phyloP scores from a whole-genome alignment of 2,113 vertebrate species.

The Saguinus midas region DNA sequence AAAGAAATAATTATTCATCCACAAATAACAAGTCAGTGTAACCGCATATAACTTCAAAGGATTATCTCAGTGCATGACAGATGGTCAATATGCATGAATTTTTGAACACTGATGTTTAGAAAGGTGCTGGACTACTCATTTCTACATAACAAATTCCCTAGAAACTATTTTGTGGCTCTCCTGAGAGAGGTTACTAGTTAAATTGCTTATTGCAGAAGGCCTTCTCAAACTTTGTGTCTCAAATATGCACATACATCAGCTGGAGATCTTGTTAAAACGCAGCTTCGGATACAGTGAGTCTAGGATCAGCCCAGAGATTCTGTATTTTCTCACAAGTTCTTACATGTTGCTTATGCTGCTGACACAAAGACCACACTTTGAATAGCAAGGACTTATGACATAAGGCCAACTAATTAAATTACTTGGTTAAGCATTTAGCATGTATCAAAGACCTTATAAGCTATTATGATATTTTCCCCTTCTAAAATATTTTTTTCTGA shows the following conservation, averaged over 20 bases:
- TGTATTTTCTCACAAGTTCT: not conserved
- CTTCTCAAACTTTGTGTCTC: not conserved
- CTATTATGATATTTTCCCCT: not conserved
- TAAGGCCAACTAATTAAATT: not conserved
- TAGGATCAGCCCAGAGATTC: not conserved
- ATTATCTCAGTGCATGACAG: not conserved
- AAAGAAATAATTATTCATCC: not conserved
- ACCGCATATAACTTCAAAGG: not conserved
- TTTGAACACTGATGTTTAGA: not conserved
- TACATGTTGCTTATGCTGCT: not conserved
- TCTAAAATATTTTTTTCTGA: slow-evolving; percentile 15
- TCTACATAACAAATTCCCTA: not conserved
- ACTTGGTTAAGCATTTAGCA: not conserved
- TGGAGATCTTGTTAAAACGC: not conserved
- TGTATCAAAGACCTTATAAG: not conserved
- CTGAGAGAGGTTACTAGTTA: not conserved
- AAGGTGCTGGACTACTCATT: not conserved
- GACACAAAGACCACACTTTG: not conserved
- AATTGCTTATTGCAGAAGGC: not conserved
- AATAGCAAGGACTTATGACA: not conserved
- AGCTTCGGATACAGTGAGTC: not conserved
- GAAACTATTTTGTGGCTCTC: not conserved
- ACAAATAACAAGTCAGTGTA: not conserved
- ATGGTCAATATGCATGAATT: not conserved
- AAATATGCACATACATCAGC: not conserved